A percentile compares a stretch with the other conserved stretches of the same genome.
phyloP scores from a whole-genome alignment of 2,888 invertebrate genomes.

The Xylota segnis region DNA sequence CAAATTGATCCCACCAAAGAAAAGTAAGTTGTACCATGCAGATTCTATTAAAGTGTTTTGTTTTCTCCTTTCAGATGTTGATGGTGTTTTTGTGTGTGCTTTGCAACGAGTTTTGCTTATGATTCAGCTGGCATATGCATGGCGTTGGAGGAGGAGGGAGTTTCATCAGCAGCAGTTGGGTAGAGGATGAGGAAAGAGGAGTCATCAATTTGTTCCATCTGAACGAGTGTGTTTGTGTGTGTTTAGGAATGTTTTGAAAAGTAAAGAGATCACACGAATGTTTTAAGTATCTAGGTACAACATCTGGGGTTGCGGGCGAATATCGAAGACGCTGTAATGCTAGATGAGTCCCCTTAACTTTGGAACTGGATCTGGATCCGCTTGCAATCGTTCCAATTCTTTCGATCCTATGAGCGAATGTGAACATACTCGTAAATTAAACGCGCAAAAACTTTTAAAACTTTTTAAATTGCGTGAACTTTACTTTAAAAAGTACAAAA shows the following conservation, averaged over 20 bases:
- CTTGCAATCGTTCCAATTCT: conserved; percentile 12
- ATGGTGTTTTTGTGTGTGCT: conserved; percentile 51
- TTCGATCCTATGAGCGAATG: conserved; percentile 6
- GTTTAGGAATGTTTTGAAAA: conserved; percentile 38
- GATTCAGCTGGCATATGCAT: conserved; percentile 19
- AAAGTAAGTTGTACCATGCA: conserved; percentile 90
- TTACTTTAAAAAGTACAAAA: conserved; percentile 15
- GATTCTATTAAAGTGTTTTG: conserved; percentile 79
- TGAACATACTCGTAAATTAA: background rate
- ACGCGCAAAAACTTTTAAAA: conserved; percentile 23
- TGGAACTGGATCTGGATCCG: conserved; percentile 44
- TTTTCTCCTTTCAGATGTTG: conserved; percentile 67
- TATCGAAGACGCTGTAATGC: conserved; percentile 25
- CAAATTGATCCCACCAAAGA: conserved; percentile 94
- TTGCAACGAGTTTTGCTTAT: conserved; percentile 67
- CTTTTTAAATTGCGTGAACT: background rate
- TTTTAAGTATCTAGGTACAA: conserved; percentile 38
- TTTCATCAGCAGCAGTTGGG: conserved; percentile 35
- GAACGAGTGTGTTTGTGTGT: conserved; percentile 18
- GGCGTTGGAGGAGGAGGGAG: background rate
- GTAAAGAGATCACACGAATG: conserved; percentile 37
- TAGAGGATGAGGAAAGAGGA: conserved; percentile 75
- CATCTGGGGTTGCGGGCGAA: conserved; percentile 15
- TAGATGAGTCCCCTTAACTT: conserved; percentile 6
- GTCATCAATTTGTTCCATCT: conserved; percentile 62